phyloP scores from a whole-genome alignment of 2,113 vertebrate species.

The Amphiprion ocellaris region DNA sequence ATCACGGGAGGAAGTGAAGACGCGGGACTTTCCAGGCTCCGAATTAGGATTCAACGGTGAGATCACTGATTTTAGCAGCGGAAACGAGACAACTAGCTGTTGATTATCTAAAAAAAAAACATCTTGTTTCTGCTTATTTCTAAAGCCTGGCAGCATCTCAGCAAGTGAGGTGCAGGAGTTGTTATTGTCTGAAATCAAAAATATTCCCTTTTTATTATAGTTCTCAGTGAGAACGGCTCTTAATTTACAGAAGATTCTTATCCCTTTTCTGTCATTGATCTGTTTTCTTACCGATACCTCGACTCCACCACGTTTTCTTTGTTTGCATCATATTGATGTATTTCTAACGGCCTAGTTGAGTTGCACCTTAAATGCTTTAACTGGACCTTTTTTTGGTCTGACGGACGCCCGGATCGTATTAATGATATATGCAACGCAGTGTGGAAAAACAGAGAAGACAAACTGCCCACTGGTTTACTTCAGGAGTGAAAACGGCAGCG shows the following conservation, averaged over 20 bases:
- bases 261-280: constrained; percentile 3
- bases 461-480: constrained; percentile 5
- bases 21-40: constrained; percentile 1
- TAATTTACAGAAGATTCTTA: constrained; percentile 26
- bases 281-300: constrained; percentile 17
- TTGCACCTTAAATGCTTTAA: constrained; percentile 35
- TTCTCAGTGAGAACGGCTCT: constrained; percentile 85
- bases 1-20: constrained; percentile 34
- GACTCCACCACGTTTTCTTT: constrained; percentile 18
- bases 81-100: background rate
- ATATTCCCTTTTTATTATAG: constrained; percentile 64
- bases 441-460: constrained; percentile 4
- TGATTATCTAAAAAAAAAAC: background rate
- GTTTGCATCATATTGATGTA: constrained; percentile 87
- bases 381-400: constrained; percentile 32
- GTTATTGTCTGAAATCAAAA: constrained; percentile 19
- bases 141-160: constrained; percentile 10
- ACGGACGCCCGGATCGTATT: constrained; percentile 20
- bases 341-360: constrained; percentile 39
- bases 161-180: constrained; percentile 12
- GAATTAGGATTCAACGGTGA: constrained; percentile 3
- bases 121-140: constrained; percentile 35
- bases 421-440: constrained; percentile 17
- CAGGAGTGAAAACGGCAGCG: background rate
- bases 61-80: background rate